Base-by-base conservation (phyloP, 37 sponge, comb jelly and placozoan genomes). In the Agelas oroides region DNA sequence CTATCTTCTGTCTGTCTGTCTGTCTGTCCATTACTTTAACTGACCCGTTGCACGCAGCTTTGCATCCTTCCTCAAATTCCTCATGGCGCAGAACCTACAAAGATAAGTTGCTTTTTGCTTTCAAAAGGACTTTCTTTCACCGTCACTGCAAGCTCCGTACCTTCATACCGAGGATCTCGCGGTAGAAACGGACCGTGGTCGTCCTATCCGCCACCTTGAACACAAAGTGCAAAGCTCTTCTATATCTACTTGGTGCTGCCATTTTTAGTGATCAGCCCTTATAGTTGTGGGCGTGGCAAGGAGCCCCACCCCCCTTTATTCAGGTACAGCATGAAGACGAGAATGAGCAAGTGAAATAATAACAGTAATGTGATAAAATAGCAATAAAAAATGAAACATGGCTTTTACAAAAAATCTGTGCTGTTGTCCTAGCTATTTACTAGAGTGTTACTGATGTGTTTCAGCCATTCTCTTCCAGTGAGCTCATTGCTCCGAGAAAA, bases 11-110 rank as follows among this genome's bases (percentile, higher is more conserved):
- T 46, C 46, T 46, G 46, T 12, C 6, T 46, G 46, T 46, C 46
- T 37, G 39, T n/a, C 23, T n/a, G 6, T 33, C 23, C 34, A 70
- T n/a, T 70, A 33, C 28, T 34, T 5, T 25, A 12, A 78, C 91
- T 55, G 31, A 89, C 89, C 89, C 93, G 69, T 93, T 88, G 65
- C 89, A 89, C 53, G 89, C 24, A 21, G 87, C 90, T 56, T 89
- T 86, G 32, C 94, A 89, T 0, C 95, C 95, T 67, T 90, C 89
- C 65, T 85, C 84, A 72, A 94, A 94, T 75, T 94, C 95, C 60
- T 94, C 95, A 39, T 94, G 95, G 11, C 95, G 61, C 36, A 91
- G 81, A 16, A 94, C 81, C 88, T 88, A 59, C 18, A 13, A 3
- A 52, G 53, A 6, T 46, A 8, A 46, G 8, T 12, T 8, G 46